Conservation (phyloP, 2,888 invertebrate genomes). For the Acrocera orbiculus region DNA sequence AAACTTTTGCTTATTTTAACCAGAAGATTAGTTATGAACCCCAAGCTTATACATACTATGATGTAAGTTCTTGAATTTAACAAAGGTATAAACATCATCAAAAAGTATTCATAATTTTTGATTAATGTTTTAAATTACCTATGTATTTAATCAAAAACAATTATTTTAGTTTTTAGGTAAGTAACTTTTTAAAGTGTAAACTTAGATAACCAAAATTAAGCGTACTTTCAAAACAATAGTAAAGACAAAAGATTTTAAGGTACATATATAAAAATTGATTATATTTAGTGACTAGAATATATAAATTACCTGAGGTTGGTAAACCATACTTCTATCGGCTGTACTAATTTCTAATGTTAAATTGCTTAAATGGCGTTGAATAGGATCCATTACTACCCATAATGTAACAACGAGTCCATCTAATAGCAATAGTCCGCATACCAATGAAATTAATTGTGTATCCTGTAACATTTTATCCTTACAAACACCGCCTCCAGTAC, state of each 20-base stretch:
- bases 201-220: neutral
- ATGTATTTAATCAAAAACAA: no score
- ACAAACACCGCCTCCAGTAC: conserved; percentile 65
- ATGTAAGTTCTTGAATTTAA: no score
- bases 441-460: conserved; percentile 69
- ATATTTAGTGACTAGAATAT: neutral
- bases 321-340: conserved; percentile 62
- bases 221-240: neutral
- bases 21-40: no score
- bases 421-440: conserved; percentile 62
- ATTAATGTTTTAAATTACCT: no score
- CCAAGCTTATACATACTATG: no score
- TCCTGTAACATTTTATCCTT: conserved; percentile 83
- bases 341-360: conserved; percentile 61
- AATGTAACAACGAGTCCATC: conserved; percentile 68
- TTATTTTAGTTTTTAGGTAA: no score
- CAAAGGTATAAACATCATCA: no score
- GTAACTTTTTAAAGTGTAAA: no score
- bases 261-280: neutral
- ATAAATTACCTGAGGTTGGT: conserved; percentile 59
- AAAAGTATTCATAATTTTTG: no score
- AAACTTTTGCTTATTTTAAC: no score
- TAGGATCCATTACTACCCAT: conserved; percentile 75
- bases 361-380: conserved; percentile 69
- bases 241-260: neutral